Conservation (phyloP, 1,140 invertebrate species). For the Drosophila funebris region DNA sequence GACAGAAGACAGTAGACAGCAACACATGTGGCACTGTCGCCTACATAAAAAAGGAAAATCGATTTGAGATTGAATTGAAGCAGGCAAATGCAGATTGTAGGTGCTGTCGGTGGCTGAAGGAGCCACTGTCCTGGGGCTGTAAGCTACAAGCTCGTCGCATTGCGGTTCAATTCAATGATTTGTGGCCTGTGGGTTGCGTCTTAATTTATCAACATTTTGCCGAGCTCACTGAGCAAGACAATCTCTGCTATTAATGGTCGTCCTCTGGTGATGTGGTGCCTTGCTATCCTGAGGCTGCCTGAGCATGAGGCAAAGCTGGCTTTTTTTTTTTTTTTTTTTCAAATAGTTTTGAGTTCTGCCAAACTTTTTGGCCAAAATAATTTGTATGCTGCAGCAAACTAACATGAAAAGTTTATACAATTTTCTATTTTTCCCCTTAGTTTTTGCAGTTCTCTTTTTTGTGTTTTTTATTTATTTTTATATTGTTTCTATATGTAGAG, state of each 20-base stretch:
- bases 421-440: constrained; percentile 21
- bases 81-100: constrained; percentile 20
- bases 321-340: constrained; percentile 65
- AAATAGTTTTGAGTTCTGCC: constrained; percentile 56
- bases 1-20: neutral
- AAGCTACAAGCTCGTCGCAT: constrained; percentile 45
- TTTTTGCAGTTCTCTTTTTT: neutral
- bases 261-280: neutral
- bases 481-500: no score
- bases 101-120: neutral
- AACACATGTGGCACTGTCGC: constrained; percentile 40
- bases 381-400: constrained; percentile 69
- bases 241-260: constrained; percentile 45
- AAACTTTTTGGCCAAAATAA: constrained; percentile 72
- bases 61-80: constrained; percentile 38
- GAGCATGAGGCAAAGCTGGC: neutral
- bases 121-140: constrained; percentile 6
- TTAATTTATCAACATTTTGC: constrained; percentile 74
- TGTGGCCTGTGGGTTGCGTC: constrained; percentile 66
- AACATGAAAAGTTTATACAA: constrained; percentile 64
- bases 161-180: constrained; percentile 78
- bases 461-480: neutral
- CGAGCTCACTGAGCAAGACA: constrained; percentile 52
- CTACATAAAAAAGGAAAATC: constrained; percentile 37
- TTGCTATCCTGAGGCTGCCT: neutral